Evolutionary conservation across 2,797 vertebrate species (phyloP).

Genomic region (Melanotaenia maccullochi): DNA sequence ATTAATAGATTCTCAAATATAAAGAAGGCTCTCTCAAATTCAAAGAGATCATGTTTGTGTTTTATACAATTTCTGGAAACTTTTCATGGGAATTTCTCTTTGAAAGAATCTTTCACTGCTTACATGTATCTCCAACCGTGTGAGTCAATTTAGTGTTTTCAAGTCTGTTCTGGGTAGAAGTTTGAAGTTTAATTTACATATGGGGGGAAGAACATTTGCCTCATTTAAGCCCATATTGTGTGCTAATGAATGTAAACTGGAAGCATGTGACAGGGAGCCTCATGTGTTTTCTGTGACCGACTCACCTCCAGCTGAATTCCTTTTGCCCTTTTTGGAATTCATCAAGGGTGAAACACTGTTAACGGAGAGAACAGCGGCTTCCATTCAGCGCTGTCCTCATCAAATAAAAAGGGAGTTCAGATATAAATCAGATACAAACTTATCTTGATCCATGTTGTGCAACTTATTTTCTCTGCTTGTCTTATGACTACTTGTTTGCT

Average conservation of each 20-base stretch:
- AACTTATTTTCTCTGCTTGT: slow-evolving; percentile 44
- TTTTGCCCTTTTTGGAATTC: slow-evolving; percentile 34
- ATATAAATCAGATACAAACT: slow-evolving; percentile 48
- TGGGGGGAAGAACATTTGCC: background rate
- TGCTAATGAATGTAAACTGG: slow-evolving; percentile 42
- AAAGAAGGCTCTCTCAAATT: no score
- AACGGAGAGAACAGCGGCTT: slow-evolving; percentile 45
- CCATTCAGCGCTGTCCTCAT: slow-evolving; percentile 41
- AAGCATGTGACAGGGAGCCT: slow-evolving; percentile 54
- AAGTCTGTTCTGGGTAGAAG: background rate
- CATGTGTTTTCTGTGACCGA: slow-evolving; percentile 32
- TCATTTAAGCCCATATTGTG: slow-evolving; percentile 19
- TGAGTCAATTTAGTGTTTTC: background rate
- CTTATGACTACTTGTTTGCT: slow-evolving; percentile 57
- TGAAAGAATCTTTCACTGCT: background rate
- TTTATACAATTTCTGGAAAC: no score
- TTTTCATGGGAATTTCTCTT: background rate
- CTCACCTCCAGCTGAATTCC: slow-evolving; percentile 54
- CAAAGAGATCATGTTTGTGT: no score
- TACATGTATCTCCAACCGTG: background rate
- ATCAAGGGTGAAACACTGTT: slow-evolving; percentile 44
- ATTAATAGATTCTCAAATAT: no score
- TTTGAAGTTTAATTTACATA: background rate
- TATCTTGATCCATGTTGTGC: slow-evolving; percentile 36
- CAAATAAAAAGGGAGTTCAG: slow-evolving; percentile 37